Evolutionary conservation across 1,140 invertebrate genomes (phyloP), one percentile per base, ranked within the genome.

Genomic region (Chymomyza costata): DNA sequence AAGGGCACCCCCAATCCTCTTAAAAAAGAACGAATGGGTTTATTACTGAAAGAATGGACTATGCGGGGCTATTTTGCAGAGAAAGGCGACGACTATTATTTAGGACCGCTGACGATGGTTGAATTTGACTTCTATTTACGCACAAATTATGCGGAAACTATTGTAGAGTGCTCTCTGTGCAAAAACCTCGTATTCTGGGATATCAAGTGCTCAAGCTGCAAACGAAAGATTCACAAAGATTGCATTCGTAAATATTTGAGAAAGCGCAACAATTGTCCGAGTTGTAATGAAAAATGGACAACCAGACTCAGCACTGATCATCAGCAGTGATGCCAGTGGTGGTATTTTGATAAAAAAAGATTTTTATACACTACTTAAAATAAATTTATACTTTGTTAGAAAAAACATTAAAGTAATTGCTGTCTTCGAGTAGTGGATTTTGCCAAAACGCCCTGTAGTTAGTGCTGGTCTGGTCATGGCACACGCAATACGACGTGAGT

Each of bases 171-270:
- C 19, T 47, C 39, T 1, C 74, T 80, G 3, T 80, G 73, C 50
- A 65, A 62, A n/a, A 44, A 64, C 10, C 28, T 80, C 15, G 74
- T 81, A 6, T 25, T 80, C 1, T 80, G 74, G 73, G 73, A 80
- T 31, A 46, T 68, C 5, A 56, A 43, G n/a, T 80, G 73, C 14
- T 41, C 48, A 1, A 54, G 65, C 1, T 80, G 73, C 11, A 17
- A 40, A n/a, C 32, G 54, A 0, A 62, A 68, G 55, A 61, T 65
- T 1, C 74, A 80, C 7, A 51, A 63, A 5, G 60, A 73, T 13
- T 80, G 73, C 32, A 81, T 80, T 6, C 39, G 55, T 5, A 80
- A 56, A 18, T 80, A 81, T 37, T 37, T 80, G 8, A 45, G 59
- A 8, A 71, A 53, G 0, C 74, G 73, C 1, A 64, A 65, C 5